Evolutionary conservation across 2,113 vertebrate genomes (phyloP).

Genomic region (Microcebus lehilahytsara): DNA sequence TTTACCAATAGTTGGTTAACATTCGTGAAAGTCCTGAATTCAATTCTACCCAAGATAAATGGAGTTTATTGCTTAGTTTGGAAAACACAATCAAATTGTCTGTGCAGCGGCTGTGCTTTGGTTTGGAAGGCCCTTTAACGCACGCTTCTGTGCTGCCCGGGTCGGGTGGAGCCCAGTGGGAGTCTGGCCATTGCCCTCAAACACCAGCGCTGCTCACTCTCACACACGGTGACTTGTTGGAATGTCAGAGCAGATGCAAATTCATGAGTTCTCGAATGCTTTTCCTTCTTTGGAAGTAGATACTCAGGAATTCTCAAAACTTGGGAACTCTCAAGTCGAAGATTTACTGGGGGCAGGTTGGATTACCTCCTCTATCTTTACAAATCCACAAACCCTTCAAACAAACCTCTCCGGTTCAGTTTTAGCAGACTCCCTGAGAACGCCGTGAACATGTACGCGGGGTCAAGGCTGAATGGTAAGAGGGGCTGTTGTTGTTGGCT

Average conservation of each 20-base stretch:
- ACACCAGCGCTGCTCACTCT: background rate
- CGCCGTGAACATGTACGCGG: background rate
- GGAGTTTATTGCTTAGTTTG: background rate
- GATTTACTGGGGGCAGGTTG: background rate
- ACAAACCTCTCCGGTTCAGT: background rate
- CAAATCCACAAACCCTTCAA: background rate
- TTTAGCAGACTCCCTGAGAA: background rate
- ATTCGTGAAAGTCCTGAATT: background rate
- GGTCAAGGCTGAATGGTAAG: background rate
- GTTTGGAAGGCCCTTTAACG: background rate
- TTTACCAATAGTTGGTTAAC: background rate
- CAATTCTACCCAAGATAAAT: background rate
- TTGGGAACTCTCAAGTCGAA: background rate
- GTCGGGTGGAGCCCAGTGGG: background rate
- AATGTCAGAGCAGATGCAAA: background rate
- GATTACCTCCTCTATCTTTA: slow-evolving; percentile 17
- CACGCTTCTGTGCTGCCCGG: background rate
- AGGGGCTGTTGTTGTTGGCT: slow-evolving; percentile 13
- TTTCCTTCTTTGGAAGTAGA: slow-evolving; percentile 62
- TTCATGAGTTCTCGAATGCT: background rate
- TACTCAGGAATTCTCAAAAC: slow-evolving; percentile 4
- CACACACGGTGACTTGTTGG: background rate
- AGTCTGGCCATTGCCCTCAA: background rate
- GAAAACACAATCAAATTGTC: background rate
- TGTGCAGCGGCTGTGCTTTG: background rate